Conservation (phyloP, 2,797 vertebrate species). For the Scolopax rusticola region DNA sequence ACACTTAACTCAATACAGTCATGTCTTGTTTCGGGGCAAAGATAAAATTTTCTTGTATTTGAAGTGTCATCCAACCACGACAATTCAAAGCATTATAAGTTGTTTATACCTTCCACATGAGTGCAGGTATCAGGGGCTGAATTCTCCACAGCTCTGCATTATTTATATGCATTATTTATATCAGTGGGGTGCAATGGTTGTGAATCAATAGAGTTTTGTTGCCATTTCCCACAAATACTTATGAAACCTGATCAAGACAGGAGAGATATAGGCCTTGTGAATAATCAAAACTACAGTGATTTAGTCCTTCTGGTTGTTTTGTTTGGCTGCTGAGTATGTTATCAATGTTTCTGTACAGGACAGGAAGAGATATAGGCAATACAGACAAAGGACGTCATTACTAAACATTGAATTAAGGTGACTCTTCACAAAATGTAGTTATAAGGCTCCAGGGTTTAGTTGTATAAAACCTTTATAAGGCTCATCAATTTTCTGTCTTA, state of each 20-base stretch:
- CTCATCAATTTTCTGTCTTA: slow-evolving; percentile 66
- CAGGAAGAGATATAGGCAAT: slow-evolving; percentile 42
- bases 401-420: slow-evolving; percentile 70
- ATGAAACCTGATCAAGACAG: not conserved
- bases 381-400: slow-evolving; percentile 45
- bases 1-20: not conserved
- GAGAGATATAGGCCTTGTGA: not conserved
- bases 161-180: not conserved
- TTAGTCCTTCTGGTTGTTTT: not conserved
- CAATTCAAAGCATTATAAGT: not conserved
- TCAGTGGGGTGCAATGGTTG: rapidly evolving
- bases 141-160: not conserved
- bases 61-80: not conserved
- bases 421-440: slow-evolving; percentile 51
- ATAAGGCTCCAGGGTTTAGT: slow-evolving; percentile 46
- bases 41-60: not conserved
- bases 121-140: not conserved
- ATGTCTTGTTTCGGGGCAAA: not conserved
- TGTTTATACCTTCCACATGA: not conserved
- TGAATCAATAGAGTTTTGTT: not conserved
- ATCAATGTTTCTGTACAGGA: not conserved
- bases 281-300: not conserved
- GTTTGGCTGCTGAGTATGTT: not conserved
- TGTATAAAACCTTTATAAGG: slow-evolving; percentile 64
- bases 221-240: not conserved